phyloP scores from a whole-genome alignment of 2,113 vertebrate genomes.

The Canis aureus region DNA sequence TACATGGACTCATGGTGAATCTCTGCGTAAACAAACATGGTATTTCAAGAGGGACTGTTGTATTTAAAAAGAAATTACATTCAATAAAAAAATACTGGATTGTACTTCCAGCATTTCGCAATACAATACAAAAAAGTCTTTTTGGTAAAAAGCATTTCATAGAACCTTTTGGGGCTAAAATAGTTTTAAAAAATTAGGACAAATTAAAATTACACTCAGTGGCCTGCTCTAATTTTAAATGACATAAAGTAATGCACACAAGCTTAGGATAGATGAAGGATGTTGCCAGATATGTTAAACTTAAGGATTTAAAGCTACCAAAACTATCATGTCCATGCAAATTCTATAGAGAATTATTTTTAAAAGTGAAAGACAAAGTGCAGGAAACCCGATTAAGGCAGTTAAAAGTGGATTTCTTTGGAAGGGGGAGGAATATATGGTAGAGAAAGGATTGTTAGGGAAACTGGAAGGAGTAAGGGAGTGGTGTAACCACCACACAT shows the following conservation, averaged over 20 bases:
- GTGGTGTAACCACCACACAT: not conserved
- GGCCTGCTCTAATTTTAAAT: conserved; percentile 55
- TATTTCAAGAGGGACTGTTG: not conserved
- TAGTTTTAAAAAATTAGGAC: conserved; percentile 62
- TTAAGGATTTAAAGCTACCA: conserved; percentile 23
- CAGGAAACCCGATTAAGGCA: not conserved
- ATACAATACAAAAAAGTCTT: not conserved
- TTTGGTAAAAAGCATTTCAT: conserved; percentile 42
- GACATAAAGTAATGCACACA: conserved; percentile 1
- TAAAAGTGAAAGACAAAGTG: not conserved
- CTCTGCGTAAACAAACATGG: conserved; percentile 45
- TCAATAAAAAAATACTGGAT: not conserved
- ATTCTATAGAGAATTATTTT: conserved; percentile 42
- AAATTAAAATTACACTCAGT: conserved; percentile 62
- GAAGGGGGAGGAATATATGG: not conserved
- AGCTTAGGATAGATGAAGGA: not conserved
- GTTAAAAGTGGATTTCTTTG: not conserved
- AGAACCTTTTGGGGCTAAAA: conserved; percentile 43
- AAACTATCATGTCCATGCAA: not conserved
- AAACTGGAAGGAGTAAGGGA: not conserved
- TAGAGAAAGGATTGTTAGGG: not conserved
- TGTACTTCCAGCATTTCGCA: conserved; percentile 49
- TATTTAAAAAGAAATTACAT: conserved; percentile 35
- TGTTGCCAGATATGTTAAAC: not conserved
- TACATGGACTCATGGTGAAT: not conserved